Evolutionary conservation across 2,113 vertebrate species (phyloP), one percentile per base, ranked within the genome.

Genomic region (Thermophis baileyi): DNA sequence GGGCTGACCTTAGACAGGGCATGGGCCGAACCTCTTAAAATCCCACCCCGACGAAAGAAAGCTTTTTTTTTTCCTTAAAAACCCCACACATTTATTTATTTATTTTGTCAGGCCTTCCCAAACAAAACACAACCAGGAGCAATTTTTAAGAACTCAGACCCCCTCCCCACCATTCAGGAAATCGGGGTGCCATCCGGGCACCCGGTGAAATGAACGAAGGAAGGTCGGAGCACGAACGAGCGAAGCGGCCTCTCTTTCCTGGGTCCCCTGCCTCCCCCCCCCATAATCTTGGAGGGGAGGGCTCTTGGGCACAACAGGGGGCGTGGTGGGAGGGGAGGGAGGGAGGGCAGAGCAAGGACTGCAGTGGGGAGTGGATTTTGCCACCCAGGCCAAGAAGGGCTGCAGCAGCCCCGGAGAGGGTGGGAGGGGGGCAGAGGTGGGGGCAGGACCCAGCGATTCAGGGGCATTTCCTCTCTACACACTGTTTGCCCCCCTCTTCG

Each of bases 391-490:
- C 0, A 2, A 46, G 47, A 50, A 40, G 3, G 54, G 85, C 8
- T 1, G 60, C 35, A 53, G 14, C 55, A 2, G 4, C n/a, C 44
- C 10, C 30, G 0, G 35, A 0, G 50, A 10, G 1, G 40, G 40
- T n/a, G 44, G 53, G 1, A 10, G 0, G 4, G 54, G 54, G 91
- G 30, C 1, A 3, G 1, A 3, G 3, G 44, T 27, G 10, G 22
- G 53, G 53, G 54, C 6, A 9, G 55, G 40, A 1, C 40, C 40
- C 6, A 55, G 25, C 7, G 11, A 6, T 47, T 97, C 95, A 98
- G 88, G 98, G 97, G 89, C 98, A 98, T 91, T 98, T 98, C 94
- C 97, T 96, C 95, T 98, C 97, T 95, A 98, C 98, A n/a, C 97
- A 98, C 94, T 98, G 97, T 93, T 98, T 98, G 46, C 98, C 98